Base-by-base conservation (phyloP, 2,797 vertebrate species). In the Poecilia gillii region DNA sequence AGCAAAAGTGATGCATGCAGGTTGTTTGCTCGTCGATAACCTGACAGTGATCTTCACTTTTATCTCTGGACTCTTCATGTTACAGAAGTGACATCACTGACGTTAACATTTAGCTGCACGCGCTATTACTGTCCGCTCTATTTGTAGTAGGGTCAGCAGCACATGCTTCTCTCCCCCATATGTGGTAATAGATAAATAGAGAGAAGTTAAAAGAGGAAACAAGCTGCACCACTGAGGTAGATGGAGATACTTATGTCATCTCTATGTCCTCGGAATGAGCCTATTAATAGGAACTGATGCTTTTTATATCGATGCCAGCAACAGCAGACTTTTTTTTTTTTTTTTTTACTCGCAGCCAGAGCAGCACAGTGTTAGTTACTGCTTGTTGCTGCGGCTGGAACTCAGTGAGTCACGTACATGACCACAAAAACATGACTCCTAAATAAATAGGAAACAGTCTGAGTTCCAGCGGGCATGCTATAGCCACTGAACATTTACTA, bases 281-380 rank as follows among this genome's bases (percentile, higher is more conserved):
- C 91, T 95, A 95, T 94, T 95, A 89, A 94, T 95, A 95, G 93
- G 72, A 73, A 59, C 75, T 83, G 88, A 83, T 89, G 87, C 91
- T 88, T 93, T 94, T 94, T 92, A 91, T 91, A 92, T 87, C 91
- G 78, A 13, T 33, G 89, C 85, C 84, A 90, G 89, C 87, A 91
- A 92, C 89, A 88, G 90, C 81, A 84, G 80, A 82, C 90, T 89
- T 91, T 88, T 83, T 92, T 88, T 83, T 41, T 89, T 91, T 87
- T 83, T 92, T 88, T 84, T 85, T 86, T 74, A 76, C 75, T 78
- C 77, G 62, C 83, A 86, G 87, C 88, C 83, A 82, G 80, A 41
- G 18, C 66, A 80, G 88, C 68, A 28, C 53, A 75, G 90, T 76
- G 77, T 87, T 85, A 84, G 77, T 83, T 83, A 71, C 39, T 73